Conservation (phyloP, 2,888 invertebrate species). For the Pristionchus exspectatus region DNA sequence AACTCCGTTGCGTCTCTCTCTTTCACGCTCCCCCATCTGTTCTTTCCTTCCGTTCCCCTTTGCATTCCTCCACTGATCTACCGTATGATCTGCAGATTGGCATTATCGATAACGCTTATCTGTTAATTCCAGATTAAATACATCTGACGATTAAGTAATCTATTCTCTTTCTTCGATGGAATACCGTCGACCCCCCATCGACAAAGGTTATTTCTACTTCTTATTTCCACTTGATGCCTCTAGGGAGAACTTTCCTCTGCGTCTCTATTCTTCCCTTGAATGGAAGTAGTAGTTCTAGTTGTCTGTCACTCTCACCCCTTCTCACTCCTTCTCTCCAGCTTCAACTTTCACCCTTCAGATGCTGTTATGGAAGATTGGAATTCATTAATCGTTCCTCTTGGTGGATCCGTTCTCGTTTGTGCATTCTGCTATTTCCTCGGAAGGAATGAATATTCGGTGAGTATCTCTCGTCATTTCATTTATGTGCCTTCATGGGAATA, state of each 20-base stretch:
- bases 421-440: slow-evolving; percentile 67
- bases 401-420: slow-evolving; percentile 65
- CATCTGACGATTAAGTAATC: not conserved
- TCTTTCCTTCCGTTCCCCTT: not conserved
- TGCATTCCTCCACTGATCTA: not conserved
- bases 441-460: slow-evolving; percentile 54
- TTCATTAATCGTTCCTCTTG: slow-evolving; percentile 71
- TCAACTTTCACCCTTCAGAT: slow-evolving; percentile 35
- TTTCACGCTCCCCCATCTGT: not conserved
- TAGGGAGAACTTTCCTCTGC: not conserved
- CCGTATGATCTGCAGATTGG: not conserved
- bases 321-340: slow-evolving; percentile 9
- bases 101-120: not conserved
- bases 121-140: not conserved
- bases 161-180: not conserved
- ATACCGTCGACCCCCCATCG: not conserved
- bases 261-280: slow-evolving; percentile 22
- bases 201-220: not conserved
- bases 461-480: not conserved
- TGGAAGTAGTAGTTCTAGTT: slow-evolving; percentile 22
- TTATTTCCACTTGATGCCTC: not conserved
- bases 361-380: slow-evolving; percentile 40
- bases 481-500: no score
- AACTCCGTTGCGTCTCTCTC: slow-evolving; percentile 16
- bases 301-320: slow-evolving; percentile 45